Evolutionary conservation across 2,888 invertebrate species (phyloP), one percentile per base, ranked within the genome.

Genomic region (Arrhopalites spinosus): DNA sequence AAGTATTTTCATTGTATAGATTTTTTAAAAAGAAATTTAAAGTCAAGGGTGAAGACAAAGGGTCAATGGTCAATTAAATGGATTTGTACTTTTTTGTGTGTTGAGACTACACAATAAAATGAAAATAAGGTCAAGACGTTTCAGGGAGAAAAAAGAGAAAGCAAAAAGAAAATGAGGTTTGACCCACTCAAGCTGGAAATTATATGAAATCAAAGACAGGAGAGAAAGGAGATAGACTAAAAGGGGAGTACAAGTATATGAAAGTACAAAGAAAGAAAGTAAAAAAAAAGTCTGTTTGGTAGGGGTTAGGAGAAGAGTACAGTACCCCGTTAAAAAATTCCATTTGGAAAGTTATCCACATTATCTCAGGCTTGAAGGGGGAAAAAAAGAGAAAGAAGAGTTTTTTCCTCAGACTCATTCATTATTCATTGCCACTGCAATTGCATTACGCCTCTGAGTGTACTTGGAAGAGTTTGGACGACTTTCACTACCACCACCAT

Each of bases 371-470:
- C 59, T 45, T 47, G 63, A 56, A 74, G 63, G 47, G 45, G 50
- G 25, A 69, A 47, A 15, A n/a, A 53, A 25, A 27, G 27, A 69
- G 69, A 69, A n/a, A 45, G 61, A 64, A 59, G 30, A 36, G 47
- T 70, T 47, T 63, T 70, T 50, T 75, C 67, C 30, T 67, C 63
- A 61, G 15, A 61, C 75, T 75, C 75, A 75, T 75, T 75, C 75
- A 75, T 75, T 75, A 75, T 75, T 75, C 75, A 75, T 75, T 75
- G 75, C 75, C 50, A 13, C 61, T 75, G 69, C 75, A 75, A 75
- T 75, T 75, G 75, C 75, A 75, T 75, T 75, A 75, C 70, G 72
- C 63, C 72, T 72, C 63, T 72, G 47, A 63, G 63, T 72, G 29
- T 72, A 61, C 47, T 45, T 63, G 27, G 3, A 59, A 50, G 50